Base-by-base conservation (phyloP, 1,140 invertebrate genomes). In the Batillaria attramentaria region DNA sequence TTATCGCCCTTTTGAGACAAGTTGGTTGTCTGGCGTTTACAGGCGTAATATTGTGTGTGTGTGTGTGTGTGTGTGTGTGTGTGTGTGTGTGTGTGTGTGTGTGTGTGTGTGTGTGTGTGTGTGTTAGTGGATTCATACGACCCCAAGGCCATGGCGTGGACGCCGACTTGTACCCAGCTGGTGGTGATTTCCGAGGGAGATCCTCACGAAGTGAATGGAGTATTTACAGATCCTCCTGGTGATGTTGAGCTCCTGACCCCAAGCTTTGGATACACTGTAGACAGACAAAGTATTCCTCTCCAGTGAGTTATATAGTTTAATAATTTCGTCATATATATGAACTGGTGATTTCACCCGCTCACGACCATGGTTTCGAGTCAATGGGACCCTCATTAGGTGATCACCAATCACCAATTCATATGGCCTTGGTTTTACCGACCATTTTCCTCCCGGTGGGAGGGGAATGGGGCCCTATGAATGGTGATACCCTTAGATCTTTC, bases 171-270 rank as follows among this genome's bases (percentile, higher is more conserved):
- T 41, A 54, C 41, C 16, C 41, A 57, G 72, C 54, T 80, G 65
- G 54, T 76, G 43, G 72, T 80, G 24, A 50, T 46, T 10, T 72
- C 68, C 20, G n/a, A 65, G 78, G 78, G 78, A 13, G 5, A 33
- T 5, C 39, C 65, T 13, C 79, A 76, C 73, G 46, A 50, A 13
- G 6, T 80, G 37, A 76, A 76, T 66, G 41, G 43, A 2, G 54
- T 42, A 20, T 72, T 76, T 35, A 73, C 57, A 37, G 73, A 80
- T 68, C 79, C 72, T 2, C 28, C 42, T 37, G 65, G 43, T 42
- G 73, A 46, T 37, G 46, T 76, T 1, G 79, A 80, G 39, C 41
- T 77, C 41, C 65, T 77, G 33, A 54, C 33, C 31, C 73, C 79
- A 18, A 76, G 39, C 24, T 57, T 68, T 28, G 72, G 72, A 13